A percentile compares a stretch with the other conserved stretches of the same genome.
phyloP scores from a whole-genome alignment of 2,113 vertebrate genomes.

The Hippocampus comes region DNA sequence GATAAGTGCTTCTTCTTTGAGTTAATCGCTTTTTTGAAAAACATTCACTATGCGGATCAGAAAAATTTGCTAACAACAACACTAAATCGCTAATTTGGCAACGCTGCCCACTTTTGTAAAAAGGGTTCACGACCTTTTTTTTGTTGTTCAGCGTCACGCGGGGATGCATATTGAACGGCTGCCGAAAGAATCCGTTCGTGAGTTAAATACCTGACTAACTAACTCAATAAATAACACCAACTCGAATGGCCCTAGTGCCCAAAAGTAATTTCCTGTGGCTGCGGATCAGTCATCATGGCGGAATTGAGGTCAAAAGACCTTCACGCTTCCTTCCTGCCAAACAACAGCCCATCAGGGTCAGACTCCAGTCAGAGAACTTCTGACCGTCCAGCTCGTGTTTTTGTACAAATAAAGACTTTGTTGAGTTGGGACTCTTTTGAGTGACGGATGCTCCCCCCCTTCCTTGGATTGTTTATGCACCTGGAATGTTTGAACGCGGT shows the following conservation, averaged over 20 bases:
- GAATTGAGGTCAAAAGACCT: not conserved
- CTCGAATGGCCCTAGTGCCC: not conserved
- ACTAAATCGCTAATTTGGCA: not conserved
- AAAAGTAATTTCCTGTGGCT: not conserved
- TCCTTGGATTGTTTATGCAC: not conserved
- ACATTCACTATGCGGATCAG: not conserved
- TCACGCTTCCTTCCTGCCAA: not conserved
- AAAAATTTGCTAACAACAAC: not conserved
- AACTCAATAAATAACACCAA: not conserved
- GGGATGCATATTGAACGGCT: not conserved
- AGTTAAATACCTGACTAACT: too few species aligned
- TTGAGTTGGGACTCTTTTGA: not conserved
- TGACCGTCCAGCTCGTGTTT: conserved; percentile 14
- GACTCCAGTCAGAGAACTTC: conserved; percentile 6
- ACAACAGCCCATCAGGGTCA: conserved; percentile 21
- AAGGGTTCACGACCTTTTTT: too few species aligned
- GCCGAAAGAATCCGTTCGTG: not conserved
- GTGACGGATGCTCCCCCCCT: not conserved
- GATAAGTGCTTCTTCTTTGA: too few species aligned
- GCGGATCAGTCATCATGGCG: conserved; percentile 2
- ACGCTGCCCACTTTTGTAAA: not conserved
- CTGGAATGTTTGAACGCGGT: not conserved
- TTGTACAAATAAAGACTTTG: conserved; percentile 17
- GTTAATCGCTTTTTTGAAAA: too few species aligned
- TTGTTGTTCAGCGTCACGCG: too few species aligned